phyloP scores from a whole-genome alignment of 1,140 invertebrate genomes.

The Caenorhabditis tropicalis region DNA sequence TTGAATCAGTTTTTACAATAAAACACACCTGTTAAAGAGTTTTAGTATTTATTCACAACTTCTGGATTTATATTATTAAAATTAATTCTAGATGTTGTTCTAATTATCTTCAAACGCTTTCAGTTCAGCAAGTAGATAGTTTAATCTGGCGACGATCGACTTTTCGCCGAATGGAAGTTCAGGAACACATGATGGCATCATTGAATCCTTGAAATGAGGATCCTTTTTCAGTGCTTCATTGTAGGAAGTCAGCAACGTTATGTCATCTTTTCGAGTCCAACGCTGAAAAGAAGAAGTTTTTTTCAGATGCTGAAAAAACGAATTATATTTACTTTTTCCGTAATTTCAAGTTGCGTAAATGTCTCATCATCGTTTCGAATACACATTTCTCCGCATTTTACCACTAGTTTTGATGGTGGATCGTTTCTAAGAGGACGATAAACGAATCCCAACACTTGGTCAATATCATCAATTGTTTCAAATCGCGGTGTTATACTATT shows the following conservation, averaged over 20 bases:
- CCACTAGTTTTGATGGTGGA: background rate
- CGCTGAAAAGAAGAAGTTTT: background rate
- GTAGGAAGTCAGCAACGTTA: background rate
- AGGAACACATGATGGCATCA: background rate
- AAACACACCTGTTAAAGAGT: background rate
- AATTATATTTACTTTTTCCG: background rate
- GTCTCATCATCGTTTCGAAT: slow-evolving; percentile 20
- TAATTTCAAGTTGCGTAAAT: background rate
- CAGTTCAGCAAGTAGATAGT: background rate
- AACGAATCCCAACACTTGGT: background rate
- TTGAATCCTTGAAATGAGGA: background rate
- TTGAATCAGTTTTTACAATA: background rate
- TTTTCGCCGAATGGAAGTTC: slow-evolving; percentile 6
- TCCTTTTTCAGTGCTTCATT: slow-evolving; percentile 6
- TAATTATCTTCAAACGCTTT: background rate
- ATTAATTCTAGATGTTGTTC: too few relatives aligned
- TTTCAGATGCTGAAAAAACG: background rate
- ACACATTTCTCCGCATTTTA: slow-evolving; percentile 20
- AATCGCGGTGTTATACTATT: background rate
- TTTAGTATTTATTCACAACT: background rate
- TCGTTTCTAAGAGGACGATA: background rate
- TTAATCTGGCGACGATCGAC: background rate
- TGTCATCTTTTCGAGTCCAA: slow-evolving; percentile 11
- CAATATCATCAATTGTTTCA: slow-evolving; percentile 10
- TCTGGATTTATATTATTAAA: too few relatives aligned